Conservation (phyloP, 2,113 vertebrate species). For the Oostethus manadensis region DNA sequence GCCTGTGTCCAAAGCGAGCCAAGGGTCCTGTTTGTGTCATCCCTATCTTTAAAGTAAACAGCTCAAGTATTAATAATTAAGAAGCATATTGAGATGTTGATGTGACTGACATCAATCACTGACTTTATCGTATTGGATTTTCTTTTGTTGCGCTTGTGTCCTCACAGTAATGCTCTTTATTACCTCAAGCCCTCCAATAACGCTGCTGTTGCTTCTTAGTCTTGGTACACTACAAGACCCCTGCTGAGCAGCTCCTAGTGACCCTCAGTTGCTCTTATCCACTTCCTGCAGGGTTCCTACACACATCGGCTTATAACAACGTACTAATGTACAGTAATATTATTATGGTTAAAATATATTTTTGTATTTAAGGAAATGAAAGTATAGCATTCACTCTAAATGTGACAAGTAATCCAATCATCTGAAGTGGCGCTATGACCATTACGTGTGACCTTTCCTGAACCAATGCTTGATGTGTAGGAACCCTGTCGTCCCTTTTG, state of each 20-base stretch:
- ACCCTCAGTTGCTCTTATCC: constrained; percentile 33
- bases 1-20: constrained; percentile 51
- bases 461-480: constrained; percentile 6
- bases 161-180: background rate
- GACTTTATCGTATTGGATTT: constrained; percentile 12
- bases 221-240: constrained; percentile 26
- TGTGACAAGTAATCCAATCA: background rate
- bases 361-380: too few relatives aligned
- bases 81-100: background rate
- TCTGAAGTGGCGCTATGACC: background rate
- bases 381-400: background rate
- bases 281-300: constrained; percentile 48
- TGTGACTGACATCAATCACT: constrained; percentile 17
- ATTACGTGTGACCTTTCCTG: background rate
- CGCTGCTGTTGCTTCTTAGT: constrained; percentile 21
- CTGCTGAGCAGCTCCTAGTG: constrained; percentile 36
- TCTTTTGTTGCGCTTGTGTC: constrained; percentile 3
- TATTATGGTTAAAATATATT: background rate
- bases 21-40: constrained; percentile 63
- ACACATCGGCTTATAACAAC: constrained; percentile 1
- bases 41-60: constrained; percentile 66
- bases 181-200: background rate
- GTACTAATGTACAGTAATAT: background rate
- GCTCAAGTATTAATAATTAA: background rate
- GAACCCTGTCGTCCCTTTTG: constrained; percentile 9